Evolutionary conservation across 2,113 vertebrate species (phyloP).

Genomic region (Accipiter cooperii): DNA sequence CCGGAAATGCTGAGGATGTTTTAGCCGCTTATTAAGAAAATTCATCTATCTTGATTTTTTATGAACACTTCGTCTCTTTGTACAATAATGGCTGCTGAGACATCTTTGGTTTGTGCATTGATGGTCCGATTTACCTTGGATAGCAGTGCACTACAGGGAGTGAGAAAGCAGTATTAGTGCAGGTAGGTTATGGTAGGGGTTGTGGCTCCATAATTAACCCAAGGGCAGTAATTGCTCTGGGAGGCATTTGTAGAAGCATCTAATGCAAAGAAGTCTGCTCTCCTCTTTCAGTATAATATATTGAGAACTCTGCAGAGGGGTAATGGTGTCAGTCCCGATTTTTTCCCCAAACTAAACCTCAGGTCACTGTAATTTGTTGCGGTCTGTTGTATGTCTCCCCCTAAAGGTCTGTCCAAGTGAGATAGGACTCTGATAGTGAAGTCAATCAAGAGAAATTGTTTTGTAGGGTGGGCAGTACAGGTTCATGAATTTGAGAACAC

Average conservation of each 20-base stretch:
- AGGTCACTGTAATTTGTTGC: neutral
- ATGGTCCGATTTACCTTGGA: neutral
- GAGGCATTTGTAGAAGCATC: neutral
- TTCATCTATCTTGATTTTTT: slow-evolving; percentile 64
- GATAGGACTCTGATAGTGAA: neutral
- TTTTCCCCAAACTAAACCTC: neutral
- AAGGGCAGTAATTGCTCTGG: neutral
- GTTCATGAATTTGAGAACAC: neutral
- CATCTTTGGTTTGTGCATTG: neutral
- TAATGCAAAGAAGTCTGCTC: neutral
- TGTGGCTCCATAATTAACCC: neutral
- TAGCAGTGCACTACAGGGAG: neutral
- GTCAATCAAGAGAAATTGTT: neutral
- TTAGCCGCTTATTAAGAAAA: slow-evolving; percentile 75
- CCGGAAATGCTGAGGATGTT: slow-evolving; percentile 67
- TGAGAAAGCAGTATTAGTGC: neutral
- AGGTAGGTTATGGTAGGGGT: neutral
- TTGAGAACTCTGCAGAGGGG: neutral
- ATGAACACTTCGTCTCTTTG: slow-evolving; percentile 32
- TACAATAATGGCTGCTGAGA: slow-evolving; percentile 12
- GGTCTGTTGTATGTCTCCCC: neutral
- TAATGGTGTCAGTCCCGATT: neutral
- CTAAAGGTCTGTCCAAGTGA: neutral
- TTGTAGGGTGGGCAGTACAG: neutral
- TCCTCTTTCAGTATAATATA: neutral